These are phyloP conservation scores for Dufourea novaeangliae DNA, from an alignment of 1,140 invertebrate species.

Conservation along the genomic window DNA sequence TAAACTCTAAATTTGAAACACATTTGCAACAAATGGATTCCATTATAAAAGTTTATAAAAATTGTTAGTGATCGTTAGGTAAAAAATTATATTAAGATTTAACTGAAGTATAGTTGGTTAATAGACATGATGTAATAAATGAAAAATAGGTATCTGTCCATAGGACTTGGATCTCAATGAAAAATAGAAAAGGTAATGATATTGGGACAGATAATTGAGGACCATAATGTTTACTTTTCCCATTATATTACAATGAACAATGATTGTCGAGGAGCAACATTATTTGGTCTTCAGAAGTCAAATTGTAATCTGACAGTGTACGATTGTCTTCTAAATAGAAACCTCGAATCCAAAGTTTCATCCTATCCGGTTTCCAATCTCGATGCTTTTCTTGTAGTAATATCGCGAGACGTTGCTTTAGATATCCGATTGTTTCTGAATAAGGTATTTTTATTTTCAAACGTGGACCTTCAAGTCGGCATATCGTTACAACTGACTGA, in stretches of 20 bases:
- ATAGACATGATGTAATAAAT: too few relatives aligned
- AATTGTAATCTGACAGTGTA: conserved; percentile 49
- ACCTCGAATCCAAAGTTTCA: conserved; percentile 45
- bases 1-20: too few relatives aligned
- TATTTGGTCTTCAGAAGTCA: conserved; percentile 38
- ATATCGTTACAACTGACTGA: conserved; percentile 30
- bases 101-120: too few relatives aligned
- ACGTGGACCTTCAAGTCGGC: conserved; percentile 27
- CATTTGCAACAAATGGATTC: not conserved
- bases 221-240: too few relatives aligned
- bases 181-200: too few relatives aligned
- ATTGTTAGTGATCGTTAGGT: not conserved
- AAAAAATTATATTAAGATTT: too few relatives aligned
- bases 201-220: too few relatives aligned
- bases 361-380: conserved; percentile 39
- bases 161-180: too few relatives aligned
- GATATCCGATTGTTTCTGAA: conserved; percentile 42
- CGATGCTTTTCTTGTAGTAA: not conserved
- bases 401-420: conserved; percentile 31
- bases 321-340: conserved; percentile 44
- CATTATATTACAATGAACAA: not conserved
- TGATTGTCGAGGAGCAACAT: conserved; percentile 17
- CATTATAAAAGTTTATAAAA: not conserved
- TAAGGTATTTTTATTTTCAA: conserved; percentile 23
- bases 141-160: too few relatives aligned